phyloP scores from a whole-genome alignment of 2,888 invertebrate genomes.

The Parnassius orleans region DNA sequence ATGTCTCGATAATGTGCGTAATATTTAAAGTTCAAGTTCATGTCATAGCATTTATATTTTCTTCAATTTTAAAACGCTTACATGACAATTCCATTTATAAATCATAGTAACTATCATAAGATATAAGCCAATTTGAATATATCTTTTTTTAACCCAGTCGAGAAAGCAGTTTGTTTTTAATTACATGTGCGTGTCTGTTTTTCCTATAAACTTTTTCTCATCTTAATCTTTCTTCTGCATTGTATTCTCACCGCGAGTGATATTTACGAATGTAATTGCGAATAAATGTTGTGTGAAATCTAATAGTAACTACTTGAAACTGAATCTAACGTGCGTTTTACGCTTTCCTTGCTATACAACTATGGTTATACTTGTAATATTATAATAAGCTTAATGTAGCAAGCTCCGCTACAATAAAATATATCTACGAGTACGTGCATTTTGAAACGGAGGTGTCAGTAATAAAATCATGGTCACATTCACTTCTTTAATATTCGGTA shows the following conservation, averaged over 20 bases:
- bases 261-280: conserved; percentile 24
- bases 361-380: conserved; percentile 13
- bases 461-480: conserved; percentile 46
- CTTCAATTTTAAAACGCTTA: no score
- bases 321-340: conserved; percentile 33
- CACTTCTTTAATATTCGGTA: conserved; percentile 44
- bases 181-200: neutral
- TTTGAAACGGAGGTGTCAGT: conserved; percentile 29
- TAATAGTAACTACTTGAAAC: conserved; percentile 26
- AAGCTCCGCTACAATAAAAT: conserved; percentile 11
- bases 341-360: conserved; percentile 33
- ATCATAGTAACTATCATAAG: no score
- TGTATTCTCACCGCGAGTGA: conserved; percentile 12
- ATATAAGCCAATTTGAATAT: no score
- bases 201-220: neutral
- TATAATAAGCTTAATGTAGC: neutral
- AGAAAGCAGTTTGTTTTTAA: no score
- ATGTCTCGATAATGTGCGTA: no score
- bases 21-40: no score
- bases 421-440: conserved; percentile 8
- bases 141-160: no score
- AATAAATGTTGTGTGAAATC: conserved; percentile 32
- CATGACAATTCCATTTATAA: no score
- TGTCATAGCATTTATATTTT: no score
- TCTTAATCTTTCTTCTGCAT: neutral